These are phyloP conservation scores for Muscicapa comitata DNA, from an alignment of 2,797 vertebrate species.

Conservation along the genomic window DNA sequence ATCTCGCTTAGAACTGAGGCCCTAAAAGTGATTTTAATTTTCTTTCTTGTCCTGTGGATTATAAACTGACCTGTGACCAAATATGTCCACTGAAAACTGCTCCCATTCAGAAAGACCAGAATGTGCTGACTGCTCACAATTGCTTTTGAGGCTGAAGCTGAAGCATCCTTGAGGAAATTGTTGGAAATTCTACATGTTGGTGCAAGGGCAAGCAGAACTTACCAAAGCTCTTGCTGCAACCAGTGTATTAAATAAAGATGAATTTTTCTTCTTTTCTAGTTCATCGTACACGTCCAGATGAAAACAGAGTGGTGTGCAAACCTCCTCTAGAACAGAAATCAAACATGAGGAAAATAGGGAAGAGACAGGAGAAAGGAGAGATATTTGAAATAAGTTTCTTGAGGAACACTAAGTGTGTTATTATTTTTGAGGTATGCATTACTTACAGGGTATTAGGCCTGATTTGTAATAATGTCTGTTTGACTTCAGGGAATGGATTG, in stretches of 20 bases:
- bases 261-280: not conserved
- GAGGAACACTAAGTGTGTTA: not conserved
- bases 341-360: not conserved
- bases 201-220: not conserved
- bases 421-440: not conserved
- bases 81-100: not conserved
- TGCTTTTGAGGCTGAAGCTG: not conserved
- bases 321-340: not conserved
- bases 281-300: not conserved
- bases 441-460: not conserved
- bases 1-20: not conserved
- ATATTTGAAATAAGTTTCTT: not conserved
- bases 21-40: not conserved
- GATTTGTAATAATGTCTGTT: not conserved
- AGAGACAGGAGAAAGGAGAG: not conserved
- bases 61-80: not conserved
- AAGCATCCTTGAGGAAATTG: not conserved
- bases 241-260: not conserved
- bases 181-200: not conserved
- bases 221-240: accelerated
- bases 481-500: not conserved
- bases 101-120: not conserved
- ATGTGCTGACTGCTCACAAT: not conserved
- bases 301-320: not conserved
- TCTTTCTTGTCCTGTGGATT: not conserved